Conservation (phyloP, 2,797 vertebrate species). For the Tachyglossus aculeatus region DNA sequence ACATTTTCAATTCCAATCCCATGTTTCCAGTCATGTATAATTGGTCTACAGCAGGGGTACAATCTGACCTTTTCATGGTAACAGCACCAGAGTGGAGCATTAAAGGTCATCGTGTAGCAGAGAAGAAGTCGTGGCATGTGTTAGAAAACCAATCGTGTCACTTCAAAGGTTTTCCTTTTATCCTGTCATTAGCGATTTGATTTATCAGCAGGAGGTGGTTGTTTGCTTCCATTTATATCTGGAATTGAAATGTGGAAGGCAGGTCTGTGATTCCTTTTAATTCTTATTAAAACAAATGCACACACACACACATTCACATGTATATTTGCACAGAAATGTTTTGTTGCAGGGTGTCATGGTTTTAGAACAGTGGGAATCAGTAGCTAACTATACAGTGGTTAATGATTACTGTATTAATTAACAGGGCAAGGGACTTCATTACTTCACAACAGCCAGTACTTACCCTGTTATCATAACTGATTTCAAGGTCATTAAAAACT, state of each 20-base stretch:
- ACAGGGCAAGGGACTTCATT: not conserved
- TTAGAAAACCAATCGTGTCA: not conserved
- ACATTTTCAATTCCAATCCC: not conserved
- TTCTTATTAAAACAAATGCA: conserved; percentile 1
- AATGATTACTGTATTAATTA: conserved; percentile 42
- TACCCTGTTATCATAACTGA: conserved; percentile 21
- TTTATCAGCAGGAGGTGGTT: not conserved
- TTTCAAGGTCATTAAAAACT: conserved; percentile 31
- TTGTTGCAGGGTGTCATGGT: not conserved
- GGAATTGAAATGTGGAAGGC: not conserved
- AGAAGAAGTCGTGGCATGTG: not conserved
- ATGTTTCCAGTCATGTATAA: not conserved
- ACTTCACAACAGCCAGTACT: conserved; percentile 8
- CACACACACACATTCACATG: not conserved
- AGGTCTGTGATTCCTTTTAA: not conserved
- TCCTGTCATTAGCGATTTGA: not conserved
- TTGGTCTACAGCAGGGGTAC: conserved; percentile 17
- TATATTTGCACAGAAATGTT: not conserved
- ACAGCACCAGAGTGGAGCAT: not conserved
- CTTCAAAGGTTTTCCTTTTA: not conserved
- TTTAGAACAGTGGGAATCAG: not conserved
- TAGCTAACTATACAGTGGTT: not conserved
- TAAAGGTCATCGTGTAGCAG: conserved; percentile 32
- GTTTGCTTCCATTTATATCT: not conserved
- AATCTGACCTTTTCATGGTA: conserved; percentile 54